Base-by-base conservation (phyloP, 2,113 vertebrate genomes). In the Oostethus manadensis region DNA sequence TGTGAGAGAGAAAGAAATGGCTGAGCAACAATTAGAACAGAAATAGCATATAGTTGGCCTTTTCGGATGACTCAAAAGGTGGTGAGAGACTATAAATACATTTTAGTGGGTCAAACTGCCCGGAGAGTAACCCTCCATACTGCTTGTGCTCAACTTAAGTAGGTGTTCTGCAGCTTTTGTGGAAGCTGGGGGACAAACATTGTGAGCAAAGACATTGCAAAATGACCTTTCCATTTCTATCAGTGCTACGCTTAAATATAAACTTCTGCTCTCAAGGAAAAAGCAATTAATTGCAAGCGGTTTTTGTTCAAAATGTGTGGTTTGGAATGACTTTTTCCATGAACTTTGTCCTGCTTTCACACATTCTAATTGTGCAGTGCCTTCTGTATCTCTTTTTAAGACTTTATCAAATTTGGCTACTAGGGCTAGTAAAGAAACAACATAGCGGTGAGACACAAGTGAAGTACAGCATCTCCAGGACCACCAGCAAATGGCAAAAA, bases 81-180 rank as follows among this genome's bases (percentile, higher is more conserved):
- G 66, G 23, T 51, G 44, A 56, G 3, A 51, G 60, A 70, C 62
- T 82, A 88, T 79, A 84, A 84, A 84, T 87, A 87, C 81, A 61
- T 85, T 73, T 85, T 86, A 85, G 66, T 87, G 68, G 87, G 86
- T 81, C 84, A 18, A 54, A 38, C 6, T 79, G 77, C 81, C 83
- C 75, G 43, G 66, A 79, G 67, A 68, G 44, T 71, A 68, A 79
- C 64, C 72, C 56, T 1, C 53, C 7, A 60, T 55, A 23, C 46
- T 58, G 18, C 42, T 21, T 55, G 20, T 65, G 33, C 65, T 62
- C 64, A 65, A 75, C 64, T 48, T 65, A 78, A 73, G 44, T 56
- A 56, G 59, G 21, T 65, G 10, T 33, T 56, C 53, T 54, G 35
- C 20, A 58, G 42, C 44, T 55, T 59, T 21, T 63, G 33, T 54